These are phyloP conservation scores for human (Homo sapiens) DNA, from an alignment of 2,113 vertebrate genomes.

Conservation along the genomic window DNA sequence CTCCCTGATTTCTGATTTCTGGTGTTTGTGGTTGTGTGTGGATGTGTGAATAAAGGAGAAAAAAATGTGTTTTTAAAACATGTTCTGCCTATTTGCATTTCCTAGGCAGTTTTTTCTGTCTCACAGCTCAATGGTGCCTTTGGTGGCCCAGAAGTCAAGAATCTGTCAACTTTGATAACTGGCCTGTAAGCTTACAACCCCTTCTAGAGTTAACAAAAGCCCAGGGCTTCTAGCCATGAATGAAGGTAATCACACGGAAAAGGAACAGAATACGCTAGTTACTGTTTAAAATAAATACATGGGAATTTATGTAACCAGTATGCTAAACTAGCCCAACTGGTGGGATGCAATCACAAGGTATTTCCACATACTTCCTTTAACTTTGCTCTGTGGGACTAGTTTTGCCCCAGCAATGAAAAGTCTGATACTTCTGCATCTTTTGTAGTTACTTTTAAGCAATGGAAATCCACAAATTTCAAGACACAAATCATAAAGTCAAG, in stretches of 20 bases:
- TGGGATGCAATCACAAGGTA: neutral
- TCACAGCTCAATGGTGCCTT: neutral
- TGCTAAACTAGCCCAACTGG: neutral
- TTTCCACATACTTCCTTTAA: neutral
- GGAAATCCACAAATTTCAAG: conserved; percentile 15
- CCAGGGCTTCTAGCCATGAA: neutral
- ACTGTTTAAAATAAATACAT: neutral
- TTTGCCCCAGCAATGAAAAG: neutral
- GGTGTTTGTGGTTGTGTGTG: neutral
- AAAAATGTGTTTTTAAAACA: neutral
- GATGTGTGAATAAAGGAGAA: neutral
- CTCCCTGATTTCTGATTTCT: neutral
- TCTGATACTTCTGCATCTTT: neutral
- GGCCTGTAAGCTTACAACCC: neutral
- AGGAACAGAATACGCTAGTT: neutral
- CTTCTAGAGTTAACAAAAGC: neutral
- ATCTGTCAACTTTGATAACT: conserved; percentile 2
- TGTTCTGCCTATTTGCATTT: neutral
- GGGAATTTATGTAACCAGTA: neutral
- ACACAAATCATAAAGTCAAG: conserved; percentile 16
- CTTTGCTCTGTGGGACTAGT: neutral
- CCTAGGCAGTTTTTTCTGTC: neutral
- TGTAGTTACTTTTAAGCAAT: conserved; percentile 12
- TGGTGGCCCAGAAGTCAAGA: neutral
- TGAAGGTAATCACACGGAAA: neutral